Evolutionary conservation across 2,888 invertebrate species (phyloP).

Genomic region (Trimorus sp.): DNA sequence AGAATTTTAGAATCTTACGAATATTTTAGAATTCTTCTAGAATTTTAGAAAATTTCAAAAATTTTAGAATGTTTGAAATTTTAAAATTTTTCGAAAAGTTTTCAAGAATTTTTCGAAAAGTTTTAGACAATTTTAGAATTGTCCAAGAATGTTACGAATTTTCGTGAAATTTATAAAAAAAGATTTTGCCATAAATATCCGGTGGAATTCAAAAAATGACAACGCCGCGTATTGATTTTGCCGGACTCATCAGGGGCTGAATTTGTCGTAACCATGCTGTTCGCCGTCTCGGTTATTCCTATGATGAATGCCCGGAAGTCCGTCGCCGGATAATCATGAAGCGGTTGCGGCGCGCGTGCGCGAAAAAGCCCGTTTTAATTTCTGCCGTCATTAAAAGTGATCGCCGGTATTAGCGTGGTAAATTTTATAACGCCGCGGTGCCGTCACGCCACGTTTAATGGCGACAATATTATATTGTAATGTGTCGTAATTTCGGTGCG

Average conservation of each 20-base stretch:
- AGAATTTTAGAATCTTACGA: too few relatives aligned
- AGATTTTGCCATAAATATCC: too few relatives aligned
- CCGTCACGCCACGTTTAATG: slow-evolving; percentile 33
- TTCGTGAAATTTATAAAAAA: too few relatives aligned
- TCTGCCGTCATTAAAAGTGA: slow-evolving; percentile 44
- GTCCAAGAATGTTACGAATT: too few relatives aligned
- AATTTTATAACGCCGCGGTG: slow-evolving; percentile 28
- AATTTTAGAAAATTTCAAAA: too few relatives aligned
- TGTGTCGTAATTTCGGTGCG: slow-evolving; percentile 23
- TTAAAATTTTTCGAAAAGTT: too few relatives aligned
- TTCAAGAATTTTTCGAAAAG: too few relatives aligned
- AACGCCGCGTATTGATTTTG: slow-evolving; percentile 47
- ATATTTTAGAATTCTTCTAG: too few relatives aligned
- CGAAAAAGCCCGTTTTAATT: slow-evolving; percentile 37
- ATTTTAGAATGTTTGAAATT: too few relatives aligned
- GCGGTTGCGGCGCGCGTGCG: slow-evolving; percentile 33
- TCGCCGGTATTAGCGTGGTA: slow-evolving; percentile 42
- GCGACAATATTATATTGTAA: slow-evolving; percentile 33
- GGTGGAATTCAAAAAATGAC: slow-evolving; percentile 21
- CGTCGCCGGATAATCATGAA: slow-evolving; percentile 51
- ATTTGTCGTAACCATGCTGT: slow-evolving; percentile 51
- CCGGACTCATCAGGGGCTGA: slow-evolving; percentile 40
- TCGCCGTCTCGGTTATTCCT: slow-evolving; percentile 61
- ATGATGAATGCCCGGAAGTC: slow-evolving; percentile 63
- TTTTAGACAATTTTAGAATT: too few relatives aligned